Base-by-base conservation (phyloP, 2,888 invertebrate species). In the Noctua janthe region DNA sequence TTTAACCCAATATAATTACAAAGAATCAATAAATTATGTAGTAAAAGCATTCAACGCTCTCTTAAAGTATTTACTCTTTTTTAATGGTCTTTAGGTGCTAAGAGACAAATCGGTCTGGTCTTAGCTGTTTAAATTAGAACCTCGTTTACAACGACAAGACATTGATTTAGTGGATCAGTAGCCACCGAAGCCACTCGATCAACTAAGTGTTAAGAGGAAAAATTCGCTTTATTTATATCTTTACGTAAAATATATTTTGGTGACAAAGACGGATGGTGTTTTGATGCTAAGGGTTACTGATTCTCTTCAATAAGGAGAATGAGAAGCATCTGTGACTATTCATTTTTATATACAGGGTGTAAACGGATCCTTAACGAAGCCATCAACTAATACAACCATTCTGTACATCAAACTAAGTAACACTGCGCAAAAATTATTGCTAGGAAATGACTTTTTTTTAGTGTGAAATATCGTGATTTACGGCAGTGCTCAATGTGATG, bases 251-350 rank as follows among this genome's bases (percentile, higher is more conserved):
- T 86, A 78, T 88, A 81, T 76, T 88, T 86, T 73, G 72, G 74
- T 78, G 81, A 87, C 83, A 88, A 74, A 78, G 87, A 87, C 10
- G 71, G 70, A 88, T 87, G 78, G 35, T 39, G 67, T 35, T 82
- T 64, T 71, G 54, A 71, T 76, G 35, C 29, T 71, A 23, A 43
- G 49, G 80, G 13, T 59, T 59, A 71, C 64, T 62, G 67, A 74
- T 64, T 84, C 17, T 74, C 54, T 71, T 74, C 20, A 56, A 66
- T 69, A 76, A 62, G 7, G 54, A 66, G 7, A 76, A 70, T 66
- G 15, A 47, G 71, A 13, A 66, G 35, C 23, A 80, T 75, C 8
- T 49, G 11, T 56, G 20, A 17, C 62, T 54, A 10, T 20, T 35
- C 5, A n/a, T 35, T 64, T 64, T 10, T 64, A 64, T 17, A 29